Percentiles rank a stretch among this genome's conserved stretches.
phyloP scores from a whole-genome alignment of 2,888 invertebrate species.

The Rugalucina vietnamica region DNA sequence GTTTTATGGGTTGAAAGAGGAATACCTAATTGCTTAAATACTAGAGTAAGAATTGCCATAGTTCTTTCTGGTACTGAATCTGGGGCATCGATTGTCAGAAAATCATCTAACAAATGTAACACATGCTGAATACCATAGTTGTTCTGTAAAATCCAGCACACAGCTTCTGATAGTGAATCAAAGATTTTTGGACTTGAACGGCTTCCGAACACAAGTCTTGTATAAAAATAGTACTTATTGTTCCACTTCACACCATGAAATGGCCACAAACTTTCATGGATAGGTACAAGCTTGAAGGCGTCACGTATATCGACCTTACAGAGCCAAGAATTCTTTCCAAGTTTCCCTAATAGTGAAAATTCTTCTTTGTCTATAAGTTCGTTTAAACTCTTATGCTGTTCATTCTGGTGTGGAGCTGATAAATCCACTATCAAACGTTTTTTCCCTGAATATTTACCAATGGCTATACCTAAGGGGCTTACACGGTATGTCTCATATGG shows the following conservation, averaged over 20 bases:
- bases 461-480: background rate
- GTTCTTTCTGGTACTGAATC: background rate
- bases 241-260: background rate
- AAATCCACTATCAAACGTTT: background rate
- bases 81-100: background rate
- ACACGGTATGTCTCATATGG: background rate
- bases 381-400: background rate
- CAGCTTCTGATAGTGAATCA: background rate
- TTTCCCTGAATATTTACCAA: background rate
- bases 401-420: background rate
- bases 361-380: background rate
- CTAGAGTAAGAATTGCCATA: background rate
- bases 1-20: conserved; percentile 48
- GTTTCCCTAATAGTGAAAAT: background rate
- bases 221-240: conserved; percentile 14
- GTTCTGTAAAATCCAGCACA: background rate
- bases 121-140: conserved; percentile 7
- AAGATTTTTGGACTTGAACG: background rate
- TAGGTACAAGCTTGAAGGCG: conserved; percentile 32
- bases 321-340: background rate
- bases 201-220: background rate
- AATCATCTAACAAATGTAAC: conserved; percentile 36
- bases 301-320: conserved; percentile 56
- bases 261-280: background rate
- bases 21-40: conserved; percentile 22